Base-by-base conservation (phyloP, 2,797 vertebrate species). In the Hydrocynus forskahlii region DNA sequence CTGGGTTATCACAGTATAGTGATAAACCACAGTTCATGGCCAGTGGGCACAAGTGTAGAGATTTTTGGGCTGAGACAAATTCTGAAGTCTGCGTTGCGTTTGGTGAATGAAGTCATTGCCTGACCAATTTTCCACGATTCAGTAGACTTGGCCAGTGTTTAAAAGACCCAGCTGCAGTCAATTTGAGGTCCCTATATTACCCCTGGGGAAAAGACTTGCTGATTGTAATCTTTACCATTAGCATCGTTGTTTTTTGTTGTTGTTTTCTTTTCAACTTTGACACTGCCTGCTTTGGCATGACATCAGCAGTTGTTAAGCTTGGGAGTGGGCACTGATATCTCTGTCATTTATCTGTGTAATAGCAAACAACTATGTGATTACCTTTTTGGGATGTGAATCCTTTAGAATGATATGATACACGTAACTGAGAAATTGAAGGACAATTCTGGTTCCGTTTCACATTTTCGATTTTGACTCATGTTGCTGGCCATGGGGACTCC, bases 221-320 rank as follows among this genome's bases (percentile, higher is more conserved):
- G 90, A 91, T 89, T 81, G 63, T 89, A 89, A 90, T 92, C 89
- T 89, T 81, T 40, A 74, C 82, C 85, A 87, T 89, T 88, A 88
- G 81, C 77, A 62, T 85, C 76, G 85, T 87, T 86, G 86, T 90
- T 89, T 87, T 91, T 57, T 29, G 81, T 89, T 87, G 81, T 88
- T 87, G 60, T 79, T 76, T 73, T 79, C 86, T 83, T 70, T 83
- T 68, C 19, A 12, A 76, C 21, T 78, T 78, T 64, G 54, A 78
- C 75, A 45, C 82, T 77, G 81, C 81, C 77, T 59, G 68, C 62
- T 82, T 83, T 91, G 89, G 92, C 88, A 76, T 90, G 69, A 63
- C 64, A 70, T 75, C 55, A 78, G 75, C 29, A 50, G 63, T 40
- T 43, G 35, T 64, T 35, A 1, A 54, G 45, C 43, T 69, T 68